Conservation (phyloP, 2,888 invertebrate species). For the Resseliella maxima region DNA sequence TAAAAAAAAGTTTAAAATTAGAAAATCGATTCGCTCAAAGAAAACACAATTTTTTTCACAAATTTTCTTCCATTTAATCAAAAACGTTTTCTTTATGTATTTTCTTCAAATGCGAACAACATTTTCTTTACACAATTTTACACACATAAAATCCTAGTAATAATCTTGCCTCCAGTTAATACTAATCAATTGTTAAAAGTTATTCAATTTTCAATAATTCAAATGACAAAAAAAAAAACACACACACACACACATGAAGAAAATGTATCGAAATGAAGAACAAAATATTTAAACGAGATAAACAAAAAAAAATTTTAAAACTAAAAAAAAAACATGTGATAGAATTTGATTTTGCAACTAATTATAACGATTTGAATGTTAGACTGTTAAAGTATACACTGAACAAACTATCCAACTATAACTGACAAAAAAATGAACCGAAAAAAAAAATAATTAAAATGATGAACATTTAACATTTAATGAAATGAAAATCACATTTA, state of each 20-base stretch:
- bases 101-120: neutral
- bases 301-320: no score
- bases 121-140: neutral
- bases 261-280: neutral
- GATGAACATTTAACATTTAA: neutral
- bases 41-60: neutral
- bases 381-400: constrained; percentile 45
- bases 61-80: constrained; percentile 10
- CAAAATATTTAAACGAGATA: no score
- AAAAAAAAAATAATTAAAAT: neutral
- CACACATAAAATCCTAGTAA: neutral
- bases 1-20: neutral
- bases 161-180: constrained; percentile 19
- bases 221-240: no score
- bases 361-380: constrained; percentile 37
- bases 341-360: constrained; percentile 20
- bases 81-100: neutral
- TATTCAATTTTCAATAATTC: constrained; percentile 14
- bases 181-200: constrained; percentile 21
- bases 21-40: neutral
- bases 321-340: neutral
- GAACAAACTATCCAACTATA: constrained; percentile 1
- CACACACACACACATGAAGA: neutral
- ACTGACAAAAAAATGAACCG: neutral
- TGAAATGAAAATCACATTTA: neutral